Evolutionary conservation across 2,888 invertebrate genomes (phyloP).

Genomic region (Rhagonycha lutea): DNA sequence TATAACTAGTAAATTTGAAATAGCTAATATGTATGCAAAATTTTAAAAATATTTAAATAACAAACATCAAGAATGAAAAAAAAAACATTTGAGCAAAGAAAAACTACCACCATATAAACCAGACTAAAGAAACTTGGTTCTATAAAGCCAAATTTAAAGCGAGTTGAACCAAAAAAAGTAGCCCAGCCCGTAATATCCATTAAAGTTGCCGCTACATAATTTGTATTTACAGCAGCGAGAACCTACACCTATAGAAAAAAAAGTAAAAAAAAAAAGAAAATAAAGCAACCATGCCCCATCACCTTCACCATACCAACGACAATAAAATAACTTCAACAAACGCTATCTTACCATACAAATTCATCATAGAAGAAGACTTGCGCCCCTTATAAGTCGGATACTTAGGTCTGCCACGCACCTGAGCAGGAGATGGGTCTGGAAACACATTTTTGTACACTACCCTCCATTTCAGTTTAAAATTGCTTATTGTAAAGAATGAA

Average conservation of each 20-base stretch:
- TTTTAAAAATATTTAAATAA: neutral
- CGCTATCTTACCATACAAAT: conserved; percentile 88
- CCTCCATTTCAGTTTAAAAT: conserved; percentile 47
- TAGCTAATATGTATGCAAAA: neutral
- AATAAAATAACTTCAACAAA: conserved; percentile 21
- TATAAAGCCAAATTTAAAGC: neutral
- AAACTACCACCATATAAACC: neutral
- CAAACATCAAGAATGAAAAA: neutral
- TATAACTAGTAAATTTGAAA: neutral
- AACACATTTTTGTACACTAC: conserved; percentile 63
- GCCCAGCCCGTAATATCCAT: neutral
- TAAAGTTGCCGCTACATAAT: neutral
- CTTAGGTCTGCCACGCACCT: conserved; percentile 83
- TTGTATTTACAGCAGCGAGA: neutral
- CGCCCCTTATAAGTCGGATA: conserved; percentile 83
- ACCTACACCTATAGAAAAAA: neutral
- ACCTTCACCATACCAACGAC: conserved; percentile 24
- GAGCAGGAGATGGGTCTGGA: conserved; percentile 81
- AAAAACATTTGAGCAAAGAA: neutral
- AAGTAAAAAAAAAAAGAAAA: conserved; percentile 3
- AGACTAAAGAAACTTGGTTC: neutral
- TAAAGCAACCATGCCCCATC: conserved; percentile 33
- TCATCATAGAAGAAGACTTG: conserved; percentile 95
- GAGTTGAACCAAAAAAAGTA: neutral
- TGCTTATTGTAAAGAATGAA: conserved; percentile 12